Evolutionary conservation across 2,113 vertebrate species (phyloP), one percentile per base, ranked within the genome.

Genomic region (Suncus etruscus): DNA sequence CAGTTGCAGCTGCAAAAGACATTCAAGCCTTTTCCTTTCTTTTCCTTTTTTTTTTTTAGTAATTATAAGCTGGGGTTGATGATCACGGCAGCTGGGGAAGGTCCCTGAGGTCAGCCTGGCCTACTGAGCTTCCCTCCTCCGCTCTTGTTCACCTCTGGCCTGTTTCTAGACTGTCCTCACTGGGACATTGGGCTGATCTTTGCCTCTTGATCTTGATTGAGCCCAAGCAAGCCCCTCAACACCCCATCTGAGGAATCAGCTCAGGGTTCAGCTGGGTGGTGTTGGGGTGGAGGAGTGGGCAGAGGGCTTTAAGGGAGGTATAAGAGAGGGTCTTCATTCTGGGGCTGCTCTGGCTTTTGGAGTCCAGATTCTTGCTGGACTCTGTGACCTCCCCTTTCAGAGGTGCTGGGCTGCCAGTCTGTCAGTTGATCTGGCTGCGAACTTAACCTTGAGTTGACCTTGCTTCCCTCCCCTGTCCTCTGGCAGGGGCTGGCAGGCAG

Each of bases 371-470:
- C 32, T 50, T 15, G 0, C 50, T 32, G 47, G 22, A 72, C 39
- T 31, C n/a, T 18, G 25, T 22, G 24, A 54, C 79, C 29, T 87
- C 18, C 65, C 65, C 27, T 25, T 8, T 29, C 65, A 24, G 7
- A 47, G 50, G 16, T 61, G 18, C 69, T 68, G 65, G 48, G 61
- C 32, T 72, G 8, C 47, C 61, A 50, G 39, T 68, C 76, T 92
- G 48, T 29, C 32, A 31, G 39, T 32, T 45, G 87, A 91, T 89
- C 88, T 50, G 80, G 86, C 94, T 90, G 65, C 39, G 45, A 93
- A 96, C 90, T 95, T 96, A 92, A 97, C 95, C 95, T 96, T 96
- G 95, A 75, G 70, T 94, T 96, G 95, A 96, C 95, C 95, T 94
- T 95, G 93, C 89, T 95, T 97, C 84, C 74, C 83, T 91, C 86